These are phyloP conservation scores for Raillietiella orientalis DNA, from an alignment of 2,888 invertebrate genomes.

Conservation along the genomic window DNA sequence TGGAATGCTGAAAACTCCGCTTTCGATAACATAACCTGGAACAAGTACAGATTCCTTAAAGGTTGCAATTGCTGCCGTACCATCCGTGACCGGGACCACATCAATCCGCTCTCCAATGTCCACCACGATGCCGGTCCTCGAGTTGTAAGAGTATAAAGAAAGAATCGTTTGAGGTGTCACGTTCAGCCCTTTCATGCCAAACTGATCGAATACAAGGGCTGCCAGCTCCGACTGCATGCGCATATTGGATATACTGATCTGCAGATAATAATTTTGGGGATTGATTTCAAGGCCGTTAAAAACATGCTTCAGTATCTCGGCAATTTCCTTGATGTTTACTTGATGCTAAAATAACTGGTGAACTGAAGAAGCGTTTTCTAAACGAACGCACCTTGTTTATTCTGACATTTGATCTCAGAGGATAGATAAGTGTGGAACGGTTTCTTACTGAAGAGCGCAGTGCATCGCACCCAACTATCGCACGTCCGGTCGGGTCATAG, in stretches of 20 bases:
- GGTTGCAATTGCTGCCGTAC: constrained; percentile 10
- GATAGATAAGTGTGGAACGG: constrained; percentile 12
- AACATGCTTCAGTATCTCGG: constrained; percentile 16
- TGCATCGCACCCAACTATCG: constrained; percentile 15
- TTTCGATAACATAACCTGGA: constrained; percentile 16
- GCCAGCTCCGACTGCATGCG: constrained; percentile 14
- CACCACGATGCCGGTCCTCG: constrained; percentile 21
- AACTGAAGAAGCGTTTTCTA: constrained; percentile 3
- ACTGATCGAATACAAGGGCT: constrained; percentile 13
- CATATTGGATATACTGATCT: constrained; percentile 14
- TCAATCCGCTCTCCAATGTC: constrained; percentile 22
- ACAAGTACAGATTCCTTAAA: too few species aligned
- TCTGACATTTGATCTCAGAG: constrained; percentile 15
- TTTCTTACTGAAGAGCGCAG: constrained; percentile 14
- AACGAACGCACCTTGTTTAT: constrained; percentile 14
- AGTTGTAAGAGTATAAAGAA: constrained; percentile 21
- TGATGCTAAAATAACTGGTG: constrained; percentile 3
- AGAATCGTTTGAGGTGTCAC: constrained; percentile 20
- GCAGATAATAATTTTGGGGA: constrained; percentile 14
- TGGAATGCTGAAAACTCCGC: constrained; percentile 18
- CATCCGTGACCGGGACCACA: constrained; percentile 20
- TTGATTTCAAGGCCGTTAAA: constrained; percentile 16
- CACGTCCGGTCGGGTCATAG: constrained; percentile 11
- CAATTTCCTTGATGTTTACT: constrained; percentile 14
- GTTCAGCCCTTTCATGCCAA: constrained; percentile 14